Conservation (phyloP, 2,888 invertebrate genomes). For the Ormyrus rosae region DNA sequence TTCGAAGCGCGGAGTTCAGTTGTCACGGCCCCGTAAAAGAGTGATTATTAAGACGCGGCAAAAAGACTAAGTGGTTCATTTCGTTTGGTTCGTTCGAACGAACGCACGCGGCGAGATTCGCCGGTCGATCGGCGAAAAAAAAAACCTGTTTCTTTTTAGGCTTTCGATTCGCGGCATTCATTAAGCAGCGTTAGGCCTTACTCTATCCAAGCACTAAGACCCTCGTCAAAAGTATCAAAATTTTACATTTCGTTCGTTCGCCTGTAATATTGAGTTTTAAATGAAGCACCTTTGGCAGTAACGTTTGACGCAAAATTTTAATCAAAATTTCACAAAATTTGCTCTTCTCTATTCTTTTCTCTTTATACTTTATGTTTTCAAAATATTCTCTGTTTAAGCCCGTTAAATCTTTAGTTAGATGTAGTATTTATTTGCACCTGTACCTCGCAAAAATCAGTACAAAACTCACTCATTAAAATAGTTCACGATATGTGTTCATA, state of each 20-base stretch:
- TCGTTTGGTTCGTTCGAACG: not conserved
- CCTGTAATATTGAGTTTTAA: conserved; percentile 23
- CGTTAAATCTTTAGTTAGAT: conserved; percentile 26
- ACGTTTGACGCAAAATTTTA: conserved; percentile 52
- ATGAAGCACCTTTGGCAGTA: not conserved
- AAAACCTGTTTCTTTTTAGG: conserved; percentile 29
- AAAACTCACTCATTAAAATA: conserved; percentile 35
- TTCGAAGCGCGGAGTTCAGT: conserved; percentile 34
- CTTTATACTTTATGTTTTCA: conserved; percentile 3
- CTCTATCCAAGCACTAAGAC: conserved; percentile 74
- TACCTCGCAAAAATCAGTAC: conserved; percentile 49
- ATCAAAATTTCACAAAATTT: conserved; percentile 53
- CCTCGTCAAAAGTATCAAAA: conserved; percentile 62
- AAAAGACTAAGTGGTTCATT: not conserved
- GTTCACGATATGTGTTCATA: conserved; percentile 24
- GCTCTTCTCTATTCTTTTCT: conserved; percentile 39
- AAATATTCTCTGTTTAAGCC: conserved; percentile 16
- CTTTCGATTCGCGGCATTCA: conserved; percentile 18
- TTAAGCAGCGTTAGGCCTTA: conserved; percentile 66
- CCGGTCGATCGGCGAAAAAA: conserved; percentile 49
- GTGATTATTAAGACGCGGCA: conserved; percentile 7
- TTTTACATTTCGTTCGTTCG: conserved; percentile 51
- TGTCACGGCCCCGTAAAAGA: conserved; percentile 49
- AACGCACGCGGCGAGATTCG: conserved; percentile 56
- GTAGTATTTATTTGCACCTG: conserved; percentile 45